phyloP scores from a whole-genome alignment of 2,113 vertebrate genomes.

The Melanerpes aurifrons region DNA sequence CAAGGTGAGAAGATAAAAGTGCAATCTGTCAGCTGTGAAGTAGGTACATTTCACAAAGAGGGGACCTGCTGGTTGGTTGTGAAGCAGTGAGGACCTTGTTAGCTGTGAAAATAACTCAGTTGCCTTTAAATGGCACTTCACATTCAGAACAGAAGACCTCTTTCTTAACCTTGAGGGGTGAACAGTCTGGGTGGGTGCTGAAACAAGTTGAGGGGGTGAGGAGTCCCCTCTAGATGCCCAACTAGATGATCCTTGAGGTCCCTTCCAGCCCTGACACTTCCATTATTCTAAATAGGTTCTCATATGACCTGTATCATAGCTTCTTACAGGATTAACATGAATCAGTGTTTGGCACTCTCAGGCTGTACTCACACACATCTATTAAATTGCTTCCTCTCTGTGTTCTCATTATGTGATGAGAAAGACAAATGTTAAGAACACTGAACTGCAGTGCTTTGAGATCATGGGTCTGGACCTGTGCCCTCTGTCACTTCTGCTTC shows the following conservation, averaged over 20 bases:
- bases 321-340: neutral
- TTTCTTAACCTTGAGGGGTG: neutral
- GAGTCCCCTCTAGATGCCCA: too few relatives aligned
- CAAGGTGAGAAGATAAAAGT: neutral
- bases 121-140: neutral
- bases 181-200: neutral
- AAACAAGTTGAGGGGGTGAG: neutral
- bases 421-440: neutral
- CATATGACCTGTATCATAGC: too few relatives aligned
- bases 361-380: neutral
- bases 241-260: too few relatives aligned
- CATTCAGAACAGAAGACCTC: neutral
- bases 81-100: neutral
- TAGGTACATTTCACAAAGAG: neutral
- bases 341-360: neutral
- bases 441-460: neutral
- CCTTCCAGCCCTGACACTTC: too few relatives aligned
- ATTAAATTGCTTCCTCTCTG: neutral
- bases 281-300: too few relatives aligned
- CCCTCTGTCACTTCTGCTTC: neutral
- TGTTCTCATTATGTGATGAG: neutral
- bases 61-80: rapidly evolving
- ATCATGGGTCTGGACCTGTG: neutral
- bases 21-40: neutral
- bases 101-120: neutral